A percentile compares a stretch with the other conserved stretches of the same genome.
Evolutionary conservation across 2,797 vertebrate genomes (phyloP).

Genomic region (Microcaecilia unicolor): DNA sequence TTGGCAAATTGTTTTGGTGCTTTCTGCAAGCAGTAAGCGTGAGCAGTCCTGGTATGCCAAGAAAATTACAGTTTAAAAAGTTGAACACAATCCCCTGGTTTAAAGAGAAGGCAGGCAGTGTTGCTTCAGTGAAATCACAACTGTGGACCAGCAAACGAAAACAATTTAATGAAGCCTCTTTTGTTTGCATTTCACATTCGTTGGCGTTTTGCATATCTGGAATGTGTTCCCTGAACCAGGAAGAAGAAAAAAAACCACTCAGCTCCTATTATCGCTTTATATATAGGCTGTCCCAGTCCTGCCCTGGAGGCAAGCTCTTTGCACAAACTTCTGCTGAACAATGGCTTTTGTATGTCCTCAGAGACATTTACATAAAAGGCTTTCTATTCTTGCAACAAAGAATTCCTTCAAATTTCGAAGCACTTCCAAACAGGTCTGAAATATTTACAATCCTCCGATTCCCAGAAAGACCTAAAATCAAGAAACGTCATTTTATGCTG

Average conservation of each 20-base stretch:
- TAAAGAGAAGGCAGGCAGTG: no score
- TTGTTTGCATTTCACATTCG: neutral
- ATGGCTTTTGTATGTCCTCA: neutral
- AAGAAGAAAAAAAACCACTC: neutral
- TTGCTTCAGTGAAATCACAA: neutral
- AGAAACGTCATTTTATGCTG: neutral
- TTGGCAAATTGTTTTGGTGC: no score
- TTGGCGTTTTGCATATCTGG: neutral
- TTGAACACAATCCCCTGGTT: neutral
- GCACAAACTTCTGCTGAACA: neutral
- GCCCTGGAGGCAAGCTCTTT: neutral
- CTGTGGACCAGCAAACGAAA: neutral
- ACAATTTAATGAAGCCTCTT: neutral
- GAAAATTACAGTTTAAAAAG: neutral
- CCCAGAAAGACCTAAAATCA: neutral
- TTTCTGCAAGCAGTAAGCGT: no score
- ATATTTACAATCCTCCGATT: neutral
- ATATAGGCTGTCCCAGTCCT: neutral
- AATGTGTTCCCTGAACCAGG: neutral
- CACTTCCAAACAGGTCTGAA: neutral
- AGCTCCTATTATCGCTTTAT: neutral
- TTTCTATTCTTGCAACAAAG: constrained; percentile 3
- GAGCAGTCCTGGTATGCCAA: no score
- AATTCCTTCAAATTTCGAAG: neutral
- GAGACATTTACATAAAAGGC: neutral